Evolutionary conservation across 2,888 invertebrate species (phyloP).

Genomic region (Lasioglossum morio): DNA sequence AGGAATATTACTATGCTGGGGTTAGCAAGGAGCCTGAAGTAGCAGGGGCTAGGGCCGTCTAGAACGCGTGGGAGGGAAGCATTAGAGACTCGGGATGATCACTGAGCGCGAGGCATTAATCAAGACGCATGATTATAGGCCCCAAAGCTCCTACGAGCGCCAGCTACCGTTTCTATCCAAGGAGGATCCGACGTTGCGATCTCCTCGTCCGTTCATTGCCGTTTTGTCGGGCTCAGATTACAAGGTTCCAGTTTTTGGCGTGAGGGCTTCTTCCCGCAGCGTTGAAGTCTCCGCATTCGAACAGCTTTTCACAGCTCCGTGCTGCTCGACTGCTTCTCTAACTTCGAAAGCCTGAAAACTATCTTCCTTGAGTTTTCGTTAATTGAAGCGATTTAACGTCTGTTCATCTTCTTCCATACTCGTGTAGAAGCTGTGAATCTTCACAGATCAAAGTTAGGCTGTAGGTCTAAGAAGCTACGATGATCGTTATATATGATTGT

Average conservation of each 20-base stretch:
- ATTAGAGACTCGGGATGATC: constrained; percentile 83
- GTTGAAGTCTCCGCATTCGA: constrained; percentile 27
- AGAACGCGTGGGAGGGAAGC: constrained; percentile 73
- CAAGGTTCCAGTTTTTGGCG: constrained; percentile 73
- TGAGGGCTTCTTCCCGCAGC: constrained; percentile 21
- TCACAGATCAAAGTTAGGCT: background rate
- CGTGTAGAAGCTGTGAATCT: background rate
- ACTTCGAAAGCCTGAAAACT: background rate
- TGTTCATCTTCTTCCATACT: background rate
- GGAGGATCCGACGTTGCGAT: constrained; percentile 69
- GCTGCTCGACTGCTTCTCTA: background rate
- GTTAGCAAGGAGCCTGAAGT: constrained; percentile 63
- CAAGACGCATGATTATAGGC: constrained; percentile 85
- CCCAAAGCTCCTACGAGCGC: constrained; percentile 77
- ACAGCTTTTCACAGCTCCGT: background rate
- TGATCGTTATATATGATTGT: too few relatives aligned
- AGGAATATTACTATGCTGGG: constrained; percentile 78
- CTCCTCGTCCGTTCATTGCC: constrained; percentile 73
- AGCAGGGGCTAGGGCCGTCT: constrained; percentile 72
- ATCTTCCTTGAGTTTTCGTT: background rate
- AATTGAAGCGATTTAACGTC: background rate
- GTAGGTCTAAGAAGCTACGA: background rate
- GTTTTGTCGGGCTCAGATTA: constrained; percentile 73
- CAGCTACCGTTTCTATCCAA: constrained; percentile 67
- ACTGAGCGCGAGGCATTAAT: constrained; percentile 83